phyloP scores from a whole-genome alignment of 2,113 vertebrate species.

The Bungarus multicinctus region DNA sequence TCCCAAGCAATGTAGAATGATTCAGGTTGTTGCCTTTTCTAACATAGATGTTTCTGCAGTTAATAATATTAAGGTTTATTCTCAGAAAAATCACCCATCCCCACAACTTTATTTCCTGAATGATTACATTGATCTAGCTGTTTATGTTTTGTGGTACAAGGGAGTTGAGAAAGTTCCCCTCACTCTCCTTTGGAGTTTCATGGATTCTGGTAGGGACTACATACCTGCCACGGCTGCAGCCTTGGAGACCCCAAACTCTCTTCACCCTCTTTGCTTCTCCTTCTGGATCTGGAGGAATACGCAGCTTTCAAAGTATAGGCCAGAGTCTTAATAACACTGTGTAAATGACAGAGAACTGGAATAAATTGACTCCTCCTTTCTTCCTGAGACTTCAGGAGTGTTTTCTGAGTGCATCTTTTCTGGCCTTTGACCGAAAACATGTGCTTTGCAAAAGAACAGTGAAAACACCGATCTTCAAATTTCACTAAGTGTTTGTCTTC shows the following conservation, averaged over 20 bases:
- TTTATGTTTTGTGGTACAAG: no score
- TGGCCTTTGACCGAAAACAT: not conserved
- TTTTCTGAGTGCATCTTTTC: not conserved
- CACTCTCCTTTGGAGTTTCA: no score
- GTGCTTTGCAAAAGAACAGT: not conserved
- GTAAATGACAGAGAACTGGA: not conserved
- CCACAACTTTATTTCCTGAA: no score
- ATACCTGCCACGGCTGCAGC: not conserved
- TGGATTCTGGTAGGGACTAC: no score
- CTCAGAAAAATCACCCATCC: no score
- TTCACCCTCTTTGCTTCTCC: not conserved
- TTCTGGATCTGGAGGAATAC: not conserved
- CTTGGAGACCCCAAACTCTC: not conserved
- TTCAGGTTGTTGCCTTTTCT: no score
- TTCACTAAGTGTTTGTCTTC: no score
- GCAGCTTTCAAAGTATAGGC: not conserved
- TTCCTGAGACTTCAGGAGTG: not conserved
- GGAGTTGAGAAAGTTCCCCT: no score
- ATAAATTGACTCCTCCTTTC: not conserved
- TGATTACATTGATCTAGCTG: no score
- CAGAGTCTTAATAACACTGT: not conserved
- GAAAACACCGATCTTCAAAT: not conserved
- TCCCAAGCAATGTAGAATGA: no score
- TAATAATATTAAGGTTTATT: no score
- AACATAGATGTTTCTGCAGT: no score